phyloP scores from a whole-genome alignment of 2,113 vertebrate species.

The Macroglossus sobrinus region DNA sequence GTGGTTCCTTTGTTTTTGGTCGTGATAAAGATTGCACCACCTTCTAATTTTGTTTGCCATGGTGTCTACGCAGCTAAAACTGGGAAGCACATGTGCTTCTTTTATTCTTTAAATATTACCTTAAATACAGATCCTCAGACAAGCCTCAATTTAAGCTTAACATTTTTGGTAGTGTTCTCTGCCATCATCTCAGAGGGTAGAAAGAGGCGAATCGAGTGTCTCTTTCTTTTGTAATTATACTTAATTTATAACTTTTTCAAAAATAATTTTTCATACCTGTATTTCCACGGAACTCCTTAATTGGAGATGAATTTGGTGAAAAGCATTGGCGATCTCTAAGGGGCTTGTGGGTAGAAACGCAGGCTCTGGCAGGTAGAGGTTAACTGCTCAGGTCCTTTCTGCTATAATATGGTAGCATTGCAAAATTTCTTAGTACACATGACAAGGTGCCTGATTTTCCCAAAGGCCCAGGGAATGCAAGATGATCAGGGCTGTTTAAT shows the following conservation, averaged over 20 bases:
- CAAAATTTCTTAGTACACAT: not conserved
- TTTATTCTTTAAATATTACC: not conserved
- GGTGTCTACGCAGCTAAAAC: not conserved
- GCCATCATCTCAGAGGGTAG: not conserved
- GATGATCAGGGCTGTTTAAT: not conserved
- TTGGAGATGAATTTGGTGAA: not conserved
- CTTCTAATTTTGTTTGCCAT: not conserved
- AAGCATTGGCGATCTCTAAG: not conserved
- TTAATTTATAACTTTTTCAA: not conserved
- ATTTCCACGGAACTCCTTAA: not conserved
- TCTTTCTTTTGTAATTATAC: not conserved
- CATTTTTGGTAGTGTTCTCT: not conserved
- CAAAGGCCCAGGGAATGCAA: not conserved
- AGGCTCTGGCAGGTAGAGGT: not conserved
- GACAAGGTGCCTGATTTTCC: not conserved
- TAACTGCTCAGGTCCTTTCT: not conserved
- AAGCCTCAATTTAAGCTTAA: not conserved
- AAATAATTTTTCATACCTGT: not conserved
- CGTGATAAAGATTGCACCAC: not conserved
- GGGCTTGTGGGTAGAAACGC: not conserved
- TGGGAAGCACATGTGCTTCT: not conserved
- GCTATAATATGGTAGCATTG: accelerated
- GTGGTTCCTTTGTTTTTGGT: not conserved
- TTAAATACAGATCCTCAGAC: not conserved
- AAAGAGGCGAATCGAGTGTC: not conserved